Evolutionary conservation across 2,888 invertebrate genomes (phyloP).

Genomic region (Salticus scenicus): DNA sequence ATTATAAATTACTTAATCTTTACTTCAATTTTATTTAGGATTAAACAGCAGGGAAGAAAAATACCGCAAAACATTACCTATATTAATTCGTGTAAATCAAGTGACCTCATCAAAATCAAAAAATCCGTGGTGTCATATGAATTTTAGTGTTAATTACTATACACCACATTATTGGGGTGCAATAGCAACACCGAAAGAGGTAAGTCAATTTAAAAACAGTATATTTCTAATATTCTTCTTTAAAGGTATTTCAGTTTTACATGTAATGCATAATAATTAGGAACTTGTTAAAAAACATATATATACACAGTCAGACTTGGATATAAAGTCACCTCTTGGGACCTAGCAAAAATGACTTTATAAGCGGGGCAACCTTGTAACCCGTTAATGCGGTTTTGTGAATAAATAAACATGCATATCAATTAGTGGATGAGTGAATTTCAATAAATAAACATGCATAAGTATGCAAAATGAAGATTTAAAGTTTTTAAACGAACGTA

Average conservation of each 20-base stretch:
- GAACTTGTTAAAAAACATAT: too few relatives aligned
- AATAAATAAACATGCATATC: too few relatives aligned
- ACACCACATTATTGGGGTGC: conserved; percentile 54
- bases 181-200: conserved; percentile 54
- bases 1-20: too few relatives aligned
- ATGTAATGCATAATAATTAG: neutral
- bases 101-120: conserved; percentile 26
- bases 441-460: too few relatives aligned
- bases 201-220: neutral
- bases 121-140: conserved; percentile 63
- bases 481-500: too few relatives aligned
- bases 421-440: too few relatives aligned
- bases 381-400: too few relatives aligned
- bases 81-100: conserved; percentile 41
- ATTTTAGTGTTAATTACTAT: conserved; percentile 40
- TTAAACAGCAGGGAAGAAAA: conserved; percentile 42
- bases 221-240: neutral
- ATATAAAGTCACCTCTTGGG: too few relatives aligned
- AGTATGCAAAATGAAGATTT: too few relatives aligned
- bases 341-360: too few relatives aligned
- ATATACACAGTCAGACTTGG: too few relatives aligned
- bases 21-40: conserved; percentile 35
- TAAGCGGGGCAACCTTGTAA: too few relatives aligned
- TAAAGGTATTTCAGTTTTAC: neutral
- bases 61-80: conserved; percentile 42